Evolutionary conservation across 2,888 invertebrate species (phyloP).

Genomic region (Pseudanteris insignis): DNA sequence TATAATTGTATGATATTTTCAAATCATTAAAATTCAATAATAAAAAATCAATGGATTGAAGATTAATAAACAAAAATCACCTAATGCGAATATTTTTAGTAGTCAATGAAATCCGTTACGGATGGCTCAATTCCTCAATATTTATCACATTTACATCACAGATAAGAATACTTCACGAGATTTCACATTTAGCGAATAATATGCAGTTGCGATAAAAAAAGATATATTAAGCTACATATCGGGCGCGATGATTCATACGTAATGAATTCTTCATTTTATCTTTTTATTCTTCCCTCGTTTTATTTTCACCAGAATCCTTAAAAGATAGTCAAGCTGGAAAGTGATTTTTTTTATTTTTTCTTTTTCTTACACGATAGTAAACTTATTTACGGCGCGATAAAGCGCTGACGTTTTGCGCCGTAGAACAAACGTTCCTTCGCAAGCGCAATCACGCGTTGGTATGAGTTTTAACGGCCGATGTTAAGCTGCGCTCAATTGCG

Average conservation of each 20-base stretch:
- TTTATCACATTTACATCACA: no score
- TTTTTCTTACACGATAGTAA: constrained; percentile 40
- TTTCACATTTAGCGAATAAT: constrained; percentile 31
- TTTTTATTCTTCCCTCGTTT: constrained; percentile 7
- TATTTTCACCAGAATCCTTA: constrained; percentile 24
- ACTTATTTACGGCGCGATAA: constrained; percentile 36
- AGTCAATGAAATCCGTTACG: no score
- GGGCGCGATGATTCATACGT: constrained; percentile 26
- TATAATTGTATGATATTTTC: no score
- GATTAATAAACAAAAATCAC: constrained; percentile 23
- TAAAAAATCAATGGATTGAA: no score
- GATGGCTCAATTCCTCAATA: no score
- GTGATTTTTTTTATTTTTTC: no score
- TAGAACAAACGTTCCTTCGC: constrained; percentile 9
- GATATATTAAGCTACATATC: constrained; percentile 36
- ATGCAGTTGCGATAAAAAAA: constrained; percentile 18
- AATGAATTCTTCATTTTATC: constrained; percentile 1
- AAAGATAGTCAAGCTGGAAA: constrained; percentile 27
- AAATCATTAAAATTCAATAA: no score
- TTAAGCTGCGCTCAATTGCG: neutral
- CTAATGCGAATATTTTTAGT: no score
- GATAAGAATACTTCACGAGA: constrained; percentile 21
- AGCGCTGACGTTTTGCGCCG: constrained; percentile 16
- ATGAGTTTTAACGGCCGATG: neutral
- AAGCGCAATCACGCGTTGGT: constrained; percentile 12